phyloP scores from a whole-genome alignment of 1,140 invertebrate species.

The Macrobrachium nipponense region DNA sequence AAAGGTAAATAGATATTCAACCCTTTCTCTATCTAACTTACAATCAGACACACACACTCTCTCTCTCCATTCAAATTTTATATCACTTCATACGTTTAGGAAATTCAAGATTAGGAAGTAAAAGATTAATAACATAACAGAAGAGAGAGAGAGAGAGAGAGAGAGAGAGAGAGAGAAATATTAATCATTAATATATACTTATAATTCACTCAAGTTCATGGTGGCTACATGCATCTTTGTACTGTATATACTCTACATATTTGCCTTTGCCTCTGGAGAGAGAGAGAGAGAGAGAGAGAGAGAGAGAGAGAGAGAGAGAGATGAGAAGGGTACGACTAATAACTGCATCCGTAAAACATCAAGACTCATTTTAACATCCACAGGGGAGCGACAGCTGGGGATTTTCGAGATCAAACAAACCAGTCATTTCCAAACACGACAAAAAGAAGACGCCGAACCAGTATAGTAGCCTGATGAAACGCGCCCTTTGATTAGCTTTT shows the following conservation, averaged over 20 bases:
- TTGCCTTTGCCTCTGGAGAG: not conserved
- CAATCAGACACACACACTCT: not conserved
- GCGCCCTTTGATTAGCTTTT: not conserved
- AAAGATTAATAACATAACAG: not conserved
- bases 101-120: not conserved
- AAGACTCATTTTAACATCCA: no score
- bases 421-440: no score
- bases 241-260: not conserved
- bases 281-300: not conserved
- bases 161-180: not conserved
- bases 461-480: no score
- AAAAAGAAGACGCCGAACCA: no score
- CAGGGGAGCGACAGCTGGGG: no score
- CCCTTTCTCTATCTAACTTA: conserved; percentile 1
- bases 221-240: no score
- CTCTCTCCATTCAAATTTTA: conserved; percentile 2
- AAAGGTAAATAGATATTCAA: not conserved
- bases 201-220: no score
- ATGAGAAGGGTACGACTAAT: not conserved
- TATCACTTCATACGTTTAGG: conserved; percentile 8
- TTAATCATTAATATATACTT: no score
- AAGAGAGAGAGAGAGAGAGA: not conserved
- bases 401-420: no score
- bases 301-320: not conserved
- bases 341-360: no score